Base-by-base conservation (phyloP, 2,113 vertebrate species). In the Ailuropoda melanoleuca region DNA sequence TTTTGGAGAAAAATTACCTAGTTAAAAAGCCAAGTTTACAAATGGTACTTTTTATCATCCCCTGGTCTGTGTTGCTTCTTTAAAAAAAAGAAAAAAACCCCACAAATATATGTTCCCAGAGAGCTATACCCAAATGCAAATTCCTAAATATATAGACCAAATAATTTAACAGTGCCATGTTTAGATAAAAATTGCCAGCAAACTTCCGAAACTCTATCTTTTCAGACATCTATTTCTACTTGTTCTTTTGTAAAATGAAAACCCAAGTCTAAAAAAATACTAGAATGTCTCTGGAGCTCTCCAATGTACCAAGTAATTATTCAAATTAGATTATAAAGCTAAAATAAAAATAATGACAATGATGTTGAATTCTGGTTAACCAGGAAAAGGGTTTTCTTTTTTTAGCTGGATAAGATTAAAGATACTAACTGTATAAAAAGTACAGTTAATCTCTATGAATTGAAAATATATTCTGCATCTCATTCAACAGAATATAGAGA, bases 401-500 rank as follows among this genome's bases (percentile, higher is more conserved):
- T 66, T 84, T 0, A 0, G 5, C 12, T 81, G 10, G 34, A 55
- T 93, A 60, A 97, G 56, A 13, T 86, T 90, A 96, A 80, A 75
- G 72, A 97, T 96, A 89, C 84, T 96, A 97, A 96, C n/a, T 66
- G 1, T 97, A 96, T 92, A 66, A 60, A 96, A 80, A 26, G 1
- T 34, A 92, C 8, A 70, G 43, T 56, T 94, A 68, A 78, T 91
- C 85, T 96, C 89, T 83, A 86, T 88, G 72, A 97, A 97, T 83
- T 87, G 55, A 98, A 98, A 93, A 92, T 75, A 48, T 70, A 93
- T 88, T 97, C 97, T 98, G 93, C 70, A 98, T 97, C 93, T 97
- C 83, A 98, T 97, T 98, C 93, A 97, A 97, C 93, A 82, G 97
- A 99, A 95, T 98, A 97, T 90, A 98, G 77, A 97, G 95, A 98